A percentile compares a stretch with the other conserved stretches of the same genome.
Evolutionary conservation across 1,140 invertebrate species (phyloP).

Genomic region (Drosophila cardini): DNA sequence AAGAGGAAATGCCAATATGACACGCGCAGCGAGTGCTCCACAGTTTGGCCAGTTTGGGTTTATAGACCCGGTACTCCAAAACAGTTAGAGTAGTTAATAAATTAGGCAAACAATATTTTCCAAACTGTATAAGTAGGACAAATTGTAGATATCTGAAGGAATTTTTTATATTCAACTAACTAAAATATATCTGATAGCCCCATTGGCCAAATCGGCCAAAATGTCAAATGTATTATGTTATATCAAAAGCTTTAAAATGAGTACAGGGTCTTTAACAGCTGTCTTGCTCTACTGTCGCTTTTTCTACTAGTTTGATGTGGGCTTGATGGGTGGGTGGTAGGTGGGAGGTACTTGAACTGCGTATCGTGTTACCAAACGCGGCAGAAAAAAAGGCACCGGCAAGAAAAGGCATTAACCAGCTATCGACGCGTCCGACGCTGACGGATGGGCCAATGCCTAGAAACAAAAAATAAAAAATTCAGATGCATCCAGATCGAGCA

Average conservation of each 20-base stretch:
- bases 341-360: conserved; percentile 18
- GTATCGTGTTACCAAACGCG: conserved; percentile 56
- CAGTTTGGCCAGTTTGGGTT: conserved; percentile 18
- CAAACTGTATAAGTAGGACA: too few relatives aligned
- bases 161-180: too few relatives aligned
- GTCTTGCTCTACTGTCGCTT: too few relatives aligned
- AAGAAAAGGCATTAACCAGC: conserved; percentile 68
- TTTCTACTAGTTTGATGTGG: not conserved
- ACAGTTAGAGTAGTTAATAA: too few relatives aligned
- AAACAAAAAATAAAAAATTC: too few relatives aligned
- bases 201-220: too few relatives aligned
- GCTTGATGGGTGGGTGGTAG: conserved; percentile 14
- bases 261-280: too few relatives aligned
- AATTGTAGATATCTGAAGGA: too few relatives aligned
- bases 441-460: conserved; percentile 59
- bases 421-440: conserved; percentile 75
- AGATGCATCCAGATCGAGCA: conserved; percentile 6
- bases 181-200: too few relatives aligned
- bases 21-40: conserved; percentile 63
- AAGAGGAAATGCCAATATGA: conserved; percentile 82
- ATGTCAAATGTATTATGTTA: too few relatives aligned
- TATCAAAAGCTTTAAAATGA: too few relatives aligned
- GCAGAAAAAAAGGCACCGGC: conserved; percentile 37
- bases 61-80: not conserved
- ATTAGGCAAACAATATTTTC: too few relatives aligned